Percentiles rank a stretch among this genome's conserved stretches.
These are phyloP conservation scores for Macrotis lagotis DNA, from an alignment of 2,113 vertebrate species.

Conservation along the genomic window DNA sequence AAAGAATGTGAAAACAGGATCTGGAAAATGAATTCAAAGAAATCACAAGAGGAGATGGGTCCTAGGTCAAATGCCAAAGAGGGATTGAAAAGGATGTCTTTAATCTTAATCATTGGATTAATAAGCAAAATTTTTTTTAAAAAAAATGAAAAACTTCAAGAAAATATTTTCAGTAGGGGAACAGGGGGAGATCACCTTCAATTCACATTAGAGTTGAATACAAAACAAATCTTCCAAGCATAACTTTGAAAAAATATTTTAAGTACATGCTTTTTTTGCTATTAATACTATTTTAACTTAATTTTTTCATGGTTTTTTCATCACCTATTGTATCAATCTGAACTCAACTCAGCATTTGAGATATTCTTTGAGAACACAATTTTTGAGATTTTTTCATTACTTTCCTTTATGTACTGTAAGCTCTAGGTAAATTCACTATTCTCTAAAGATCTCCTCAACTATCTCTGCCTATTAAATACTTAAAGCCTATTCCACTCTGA, in stretches of 20 bases:
- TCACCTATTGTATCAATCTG: neutral
- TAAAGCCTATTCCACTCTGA: neutral
- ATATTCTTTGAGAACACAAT: neutral
- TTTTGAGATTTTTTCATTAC: neutral
- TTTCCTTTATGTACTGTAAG: neutral
- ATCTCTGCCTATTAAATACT: neutral
- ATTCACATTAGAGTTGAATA: neutral
- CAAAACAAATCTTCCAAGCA: neutral
- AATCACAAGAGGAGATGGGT: neutral
- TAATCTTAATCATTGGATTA: neutral
- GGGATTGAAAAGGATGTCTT: neutral
- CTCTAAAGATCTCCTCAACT: neutral
- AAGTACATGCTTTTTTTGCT: neutral
- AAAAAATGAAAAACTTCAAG: neutral
- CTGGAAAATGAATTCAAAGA: neutral
- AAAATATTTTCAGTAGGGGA: neutral
- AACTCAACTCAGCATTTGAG: neutral
- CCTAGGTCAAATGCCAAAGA: neutral
- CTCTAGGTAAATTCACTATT: neutral
- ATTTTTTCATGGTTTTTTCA: neutral
- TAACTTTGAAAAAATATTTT: neutral
- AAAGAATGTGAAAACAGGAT: neutral
- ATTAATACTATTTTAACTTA: too few relatives aligned
- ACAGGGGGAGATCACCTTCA: neutral
- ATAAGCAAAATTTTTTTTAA: too few relatives aligned